Evolutionary conservation across 1,140 invertebrate genomes (phyloP), one percentile per base, ranked within the genome.

Genomic region (Drosophila kikkawai): DNA sequence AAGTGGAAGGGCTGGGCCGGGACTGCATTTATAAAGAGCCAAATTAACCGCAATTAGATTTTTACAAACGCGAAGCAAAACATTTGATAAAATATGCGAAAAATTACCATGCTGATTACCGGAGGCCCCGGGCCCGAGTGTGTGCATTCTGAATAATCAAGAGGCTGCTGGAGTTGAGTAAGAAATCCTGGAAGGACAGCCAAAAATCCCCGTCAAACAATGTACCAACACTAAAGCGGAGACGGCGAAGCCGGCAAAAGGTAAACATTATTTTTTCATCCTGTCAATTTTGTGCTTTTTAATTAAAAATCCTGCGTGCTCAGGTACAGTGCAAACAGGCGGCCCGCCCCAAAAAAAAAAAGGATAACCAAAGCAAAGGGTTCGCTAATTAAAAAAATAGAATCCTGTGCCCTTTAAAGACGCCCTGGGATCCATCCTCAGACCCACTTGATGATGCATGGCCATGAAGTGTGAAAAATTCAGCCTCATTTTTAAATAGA

Each of bases 21-120:
- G 44, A 39, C 63, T 76, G 75, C 70, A 79, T 58, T 73, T 66
- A 44, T 45, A 47, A 50, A 51, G 39, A 58, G 69, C 51, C 50
- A 76, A 86, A 86, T 82, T 81, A 82, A 58, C 70, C 79, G 59
- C 82, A 86, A 82, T 87, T 69, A 71, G 74, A 82, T 76, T 87
- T 81, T 71, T 32, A 50, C 44, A 71, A 73, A 51, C 53, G 66
- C 59, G 77, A 56, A 71, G 26, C 53, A 67, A 66, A 55, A 45
- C 78, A 71, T 68, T 84, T 69, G 47, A 51, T 57, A 71, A 75
- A 57, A 57, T 34, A 51, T 36, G 36, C n/a, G 15, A 64, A 37
- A 55, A 75, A 64, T 45, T 32, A 44, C 67, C 56, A 26, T 12
- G 34, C 45, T 51, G 60, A 70, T 70, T 63, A 74, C 69, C 48